phyloP scores from a whole-genome alignment of 2,888 invertebrate species.

The Drosophila nr. perissopoda region DNA sequence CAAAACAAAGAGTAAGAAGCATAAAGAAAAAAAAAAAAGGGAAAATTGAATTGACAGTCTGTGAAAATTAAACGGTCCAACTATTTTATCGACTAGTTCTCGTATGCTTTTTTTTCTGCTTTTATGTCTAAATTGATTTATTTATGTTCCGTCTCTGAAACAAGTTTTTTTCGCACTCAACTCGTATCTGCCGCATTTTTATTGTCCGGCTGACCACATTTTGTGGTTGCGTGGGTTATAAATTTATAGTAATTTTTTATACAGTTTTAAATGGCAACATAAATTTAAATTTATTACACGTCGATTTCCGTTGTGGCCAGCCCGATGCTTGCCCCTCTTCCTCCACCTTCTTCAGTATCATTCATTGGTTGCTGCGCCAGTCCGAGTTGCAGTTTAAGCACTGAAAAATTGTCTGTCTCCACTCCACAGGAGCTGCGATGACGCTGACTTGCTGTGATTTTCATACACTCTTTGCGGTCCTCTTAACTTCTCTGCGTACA shows the following conservation, averaged over 20 bases:
- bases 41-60: conserved; percentile 68
- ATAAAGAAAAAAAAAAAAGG: background rate
- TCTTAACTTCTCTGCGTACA: conserved; percentile 12
- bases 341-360: background rate
- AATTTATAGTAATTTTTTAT: conserved; percentile 75
- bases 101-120: conserved; percentile 24
- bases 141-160: conserved; percentile 47
- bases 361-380: background rate
- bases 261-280: conserved; percentile 72
- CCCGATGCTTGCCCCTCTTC: conserved; percentile 18
- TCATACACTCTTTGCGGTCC: conserved; percentile 33
- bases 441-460: conserved; percentile 33
- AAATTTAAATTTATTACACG: conserved; percentile 77
- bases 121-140: conserved; percentile 73
- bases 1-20: conserved; percentile 6
- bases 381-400: conserved; percentile 9
- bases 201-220: conserved; percentile 70
- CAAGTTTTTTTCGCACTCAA: conserved; percentile 23
- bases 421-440: conserved; percentile 16
- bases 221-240: conserved; percentile 68
- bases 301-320: conserved; percentile 62
- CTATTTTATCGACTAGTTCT: conserved; percentile 47
- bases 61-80: conserved; percentile 65
- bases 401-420: conserved; percentile 16
- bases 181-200: conserved; percentile 53